Evolutionary conservation across 1,140 invertebrate species (phyloP).

Genomic region (Drosophila obscura): DNA sequence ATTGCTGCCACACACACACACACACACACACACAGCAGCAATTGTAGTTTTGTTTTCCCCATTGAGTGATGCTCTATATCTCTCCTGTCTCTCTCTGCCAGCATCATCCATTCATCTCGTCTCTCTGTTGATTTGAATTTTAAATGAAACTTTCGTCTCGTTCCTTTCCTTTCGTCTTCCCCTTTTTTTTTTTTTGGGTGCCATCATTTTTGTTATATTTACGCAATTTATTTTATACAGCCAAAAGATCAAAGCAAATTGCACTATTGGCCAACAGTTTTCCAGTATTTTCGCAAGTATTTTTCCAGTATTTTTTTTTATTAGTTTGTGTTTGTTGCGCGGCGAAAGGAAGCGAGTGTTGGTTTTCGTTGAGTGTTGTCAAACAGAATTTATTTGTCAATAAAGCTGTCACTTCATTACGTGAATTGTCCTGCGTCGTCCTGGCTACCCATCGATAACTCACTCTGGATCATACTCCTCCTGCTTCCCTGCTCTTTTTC

Average conservation of each 20-base stretch:
- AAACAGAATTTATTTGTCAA: constrained; percentile 82
- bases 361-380: constrained; percentile 66
- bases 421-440: constrained; percentile 56
- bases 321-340: constrained; percentile 9
- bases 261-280: constrained; percentile 57
- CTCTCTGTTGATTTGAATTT: constrained; percentile 63
- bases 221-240: constrained; percentile 74
- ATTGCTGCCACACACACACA: constrained; percentile 16
- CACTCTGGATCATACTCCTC: constrained; percentile 22
- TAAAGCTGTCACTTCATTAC: constrained; percentile 82
- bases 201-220: constrained; percentile 58
- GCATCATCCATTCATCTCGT: background rate
- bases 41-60: constrained; percentile 35
- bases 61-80: constrained; percentile 46
- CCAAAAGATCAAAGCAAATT: constrained; percentile 71
- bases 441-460: constrained; percentile 59
- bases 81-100: background rate
- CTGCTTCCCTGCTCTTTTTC: too few relatives aligned
- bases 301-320: constrained; percentile 38
- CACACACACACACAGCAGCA: background rate
- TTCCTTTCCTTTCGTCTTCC: constrained; percentile 12
- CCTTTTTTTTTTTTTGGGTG: constrained; percentile 13
- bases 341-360: constrained; percentile 3
- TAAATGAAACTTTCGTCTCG: constrained; percentile 45
- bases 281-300: background rate